Conservation (phyloP, 2,888 invertebrate species). For the Temnothorax ravouxi region DNA sequence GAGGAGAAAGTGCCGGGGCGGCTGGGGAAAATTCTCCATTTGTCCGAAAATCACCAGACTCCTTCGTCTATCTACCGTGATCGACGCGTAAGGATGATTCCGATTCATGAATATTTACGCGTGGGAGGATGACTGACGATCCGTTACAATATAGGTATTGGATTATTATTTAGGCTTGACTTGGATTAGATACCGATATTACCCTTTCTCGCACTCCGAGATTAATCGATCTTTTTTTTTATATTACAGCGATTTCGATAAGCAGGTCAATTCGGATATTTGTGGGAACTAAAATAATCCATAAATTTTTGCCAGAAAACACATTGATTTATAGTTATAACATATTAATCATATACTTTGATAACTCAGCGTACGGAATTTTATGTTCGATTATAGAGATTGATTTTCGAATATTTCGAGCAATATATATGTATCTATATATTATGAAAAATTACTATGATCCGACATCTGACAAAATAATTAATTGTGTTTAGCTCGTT, state of each 20-base stretch:
- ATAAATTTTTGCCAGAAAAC: not conserved
- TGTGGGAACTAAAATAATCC: not conserved
- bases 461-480: not conserved
- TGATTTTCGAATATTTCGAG: not conserved
- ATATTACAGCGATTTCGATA: not conserved
- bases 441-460: not conserved
- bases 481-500: not conserved
- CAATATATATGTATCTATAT: not conserved
- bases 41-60: slow-evolving; percentile 31
- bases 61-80: not conserved
- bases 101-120: not conserved
- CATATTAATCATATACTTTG: not conserved
- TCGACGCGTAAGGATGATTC: not conserved
- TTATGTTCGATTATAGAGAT: not conserved
- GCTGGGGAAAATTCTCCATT: slow-evolving; percentile 41
- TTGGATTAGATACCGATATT: not conserved
- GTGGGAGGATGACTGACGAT: not conserved
- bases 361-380: not conserved
- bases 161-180: not conserved
- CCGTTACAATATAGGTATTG: not conserved
- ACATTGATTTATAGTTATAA: not conserved
- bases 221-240: not conserved
- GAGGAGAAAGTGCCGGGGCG: slow-evolving; percentile 14
- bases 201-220: not conserved
- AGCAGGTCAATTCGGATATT: not conserved